phyloP scores from a whole-genome alignment of 2,888 invertebrate genomes.

The Chrysotoxum bicinctum region DNA sequence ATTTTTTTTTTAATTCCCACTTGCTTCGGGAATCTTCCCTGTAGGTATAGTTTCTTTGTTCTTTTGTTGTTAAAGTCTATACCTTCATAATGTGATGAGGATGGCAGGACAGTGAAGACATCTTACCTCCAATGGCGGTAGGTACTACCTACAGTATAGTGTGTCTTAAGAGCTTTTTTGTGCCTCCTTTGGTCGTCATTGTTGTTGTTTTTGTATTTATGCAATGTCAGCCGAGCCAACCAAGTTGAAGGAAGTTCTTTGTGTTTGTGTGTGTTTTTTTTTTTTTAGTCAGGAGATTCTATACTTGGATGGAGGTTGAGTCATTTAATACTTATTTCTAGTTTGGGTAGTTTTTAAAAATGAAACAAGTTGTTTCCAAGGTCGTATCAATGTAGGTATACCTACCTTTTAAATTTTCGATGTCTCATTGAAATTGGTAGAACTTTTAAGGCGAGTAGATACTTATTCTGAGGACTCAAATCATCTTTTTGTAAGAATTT shows the following conservation, averaged over 20 bases:
- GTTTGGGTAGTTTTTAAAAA: background rate
- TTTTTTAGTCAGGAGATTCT: background rate
- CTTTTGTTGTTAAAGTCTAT: slow-evolving; percentile 28
- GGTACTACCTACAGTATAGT: background rate
- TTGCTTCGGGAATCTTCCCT: slow-evolving; percentile 5
- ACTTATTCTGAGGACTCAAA: too few relatives aligned
- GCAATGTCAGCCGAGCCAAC: slow-evolving; percentile 18
- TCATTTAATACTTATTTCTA: background rate
- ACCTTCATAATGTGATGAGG: background rate
- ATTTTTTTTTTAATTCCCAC: slow-evolving; percentile 1
- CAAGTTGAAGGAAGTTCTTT: slow-evolving; percentile 32
- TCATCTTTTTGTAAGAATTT: too few relatives aligned
- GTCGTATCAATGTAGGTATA: background rate
- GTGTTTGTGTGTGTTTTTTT: background rate
- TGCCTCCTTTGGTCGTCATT: background rate
- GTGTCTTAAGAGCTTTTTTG: slow-evolving; percentile 26
- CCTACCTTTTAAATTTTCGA: too few relatives aligned
- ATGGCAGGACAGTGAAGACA: slow-evolving; percentile 22
- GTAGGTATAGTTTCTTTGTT: slow-evolving; percentile 31
- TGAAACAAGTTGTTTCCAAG: slow-evolving; percentile 16
- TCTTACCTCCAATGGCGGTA: slow-evolving; percentile 5
- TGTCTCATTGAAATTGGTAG: too few relatives aligned
- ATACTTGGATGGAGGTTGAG: slow-evolving; percentile 6
- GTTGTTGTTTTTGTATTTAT: background rate
- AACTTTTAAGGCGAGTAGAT: too few relatives aligned